phyloP scores from a whole-genome alignment of 2,797 vertebrate species.

The Ptychobarbus kaznakovi region DNA sequence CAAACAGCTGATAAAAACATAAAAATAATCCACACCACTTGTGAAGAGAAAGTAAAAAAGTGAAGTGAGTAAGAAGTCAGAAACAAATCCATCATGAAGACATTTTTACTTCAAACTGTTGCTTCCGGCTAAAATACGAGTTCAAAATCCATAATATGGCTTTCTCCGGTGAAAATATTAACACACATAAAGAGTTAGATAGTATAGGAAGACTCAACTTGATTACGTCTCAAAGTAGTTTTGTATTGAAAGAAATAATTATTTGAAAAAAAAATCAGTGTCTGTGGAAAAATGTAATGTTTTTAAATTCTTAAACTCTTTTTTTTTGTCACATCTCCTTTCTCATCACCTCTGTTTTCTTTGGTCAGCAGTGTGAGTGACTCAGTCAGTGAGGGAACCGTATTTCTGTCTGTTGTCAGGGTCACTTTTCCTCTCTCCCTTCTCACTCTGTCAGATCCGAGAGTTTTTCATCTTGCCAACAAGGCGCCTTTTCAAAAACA shows the following conservation, averaged over 20 bases:
- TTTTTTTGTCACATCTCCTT: neutral
- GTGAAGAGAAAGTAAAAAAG: neutral
- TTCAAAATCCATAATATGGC: neutral
- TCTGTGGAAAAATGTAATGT: neutral
- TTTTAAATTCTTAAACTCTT: neutral
- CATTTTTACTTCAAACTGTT: neutral
- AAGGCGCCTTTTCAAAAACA: constrained; percentile 72
- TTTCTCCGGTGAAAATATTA: neutral
- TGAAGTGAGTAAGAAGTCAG: no score
- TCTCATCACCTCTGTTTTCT: neutral
- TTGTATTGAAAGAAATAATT: neutral
- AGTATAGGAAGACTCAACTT: neutral
- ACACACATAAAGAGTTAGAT: neutral
- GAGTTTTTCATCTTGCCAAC: constrained; percentile 65
- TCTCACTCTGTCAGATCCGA: constrained; percentile 44
- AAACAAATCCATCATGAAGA: no score
- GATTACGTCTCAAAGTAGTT: neutral
- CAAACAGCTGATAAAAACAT: neutral
- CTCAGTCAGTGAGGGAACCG: neutral
- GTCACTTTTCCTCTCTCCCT: constrained; percentile 32
- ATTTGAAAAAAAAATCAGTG: neutral
- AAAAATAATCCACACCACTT: neutral
- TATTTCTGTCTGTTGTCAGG: constrained; percentile 14
- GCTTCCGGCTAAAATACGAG: neutral
- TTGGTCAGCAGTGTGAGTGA: neutral